Conservation (phyloP, 2,888 invertebrate genomes). For the Athripsodes cinereus region DNA sequence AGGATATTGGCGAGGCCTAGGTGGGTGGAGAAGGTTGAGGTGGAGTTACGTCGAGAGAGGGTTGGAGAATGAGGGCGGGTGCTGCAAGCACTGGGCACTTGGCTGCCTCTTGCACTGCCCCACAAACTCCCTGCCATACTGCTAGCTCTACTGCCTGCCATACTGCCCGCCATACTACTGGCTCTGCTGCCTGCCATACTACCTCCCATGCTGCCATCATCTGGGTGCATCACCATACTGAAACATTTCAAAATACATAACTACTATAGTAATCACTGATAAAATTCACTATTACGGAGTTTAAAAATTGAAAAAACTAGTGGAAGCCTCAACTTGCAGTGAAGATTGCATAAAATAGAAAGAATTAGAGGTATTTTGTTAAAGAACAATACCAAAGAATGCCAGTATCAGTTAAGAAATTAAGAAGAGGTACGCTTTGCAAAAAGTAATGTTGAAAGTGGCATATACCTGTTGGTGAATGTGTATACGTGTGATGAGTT, state of each 20-base stretch:
- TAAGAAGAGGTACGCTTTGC: too few species aligned
- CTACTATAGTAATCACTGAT: too few species aligned
- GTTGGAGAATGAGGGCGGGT: constrained; percentile 47
- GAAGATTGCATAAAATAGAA: too few species aligned
- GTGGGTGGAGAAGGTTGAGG: constrained; percentile 66
- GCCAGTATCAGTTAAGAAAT: too few species aligned
- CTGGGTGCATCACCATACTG: constrained; percentile 85
- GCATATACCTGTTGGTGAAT: constrained; percentile 70
- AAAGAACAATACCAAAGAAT: too few species aligned
- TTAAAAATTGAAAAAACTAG: too few species aligned
- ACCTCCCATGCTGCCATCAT: constrained; percentile 68
- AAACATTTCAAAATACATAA: too few species aligned
- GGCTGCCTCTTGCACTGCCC: constrained; percentile 54
- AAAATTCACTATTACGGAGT: too few species aligned
- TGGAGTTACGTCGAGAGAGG: constrained; percentile 71
- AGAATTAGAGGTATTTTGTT: too few species aligned
- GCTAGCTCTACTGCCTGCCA: constrained; percentile 50
- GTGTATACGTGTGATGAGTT: constrained; percentile 76
- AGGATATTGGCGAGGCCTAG: constrained; percentile 68
- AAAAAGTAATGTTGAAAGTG: background rate
- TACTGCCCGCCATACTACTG: constrained; percentile 49
- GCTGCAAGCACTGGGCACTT: constrained; percentile 46
- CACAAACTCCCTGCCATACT: constrained; percentile 61
- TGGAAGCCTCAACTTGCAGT: too few species aligned
- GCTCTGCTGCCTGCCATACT: constrained; percentile 55